These are phyloP conservation scores for Choloepus didactylus DNA, from an alignment of 2,797 vertebrate genomes.

Conservation along the genomic window DNA sequence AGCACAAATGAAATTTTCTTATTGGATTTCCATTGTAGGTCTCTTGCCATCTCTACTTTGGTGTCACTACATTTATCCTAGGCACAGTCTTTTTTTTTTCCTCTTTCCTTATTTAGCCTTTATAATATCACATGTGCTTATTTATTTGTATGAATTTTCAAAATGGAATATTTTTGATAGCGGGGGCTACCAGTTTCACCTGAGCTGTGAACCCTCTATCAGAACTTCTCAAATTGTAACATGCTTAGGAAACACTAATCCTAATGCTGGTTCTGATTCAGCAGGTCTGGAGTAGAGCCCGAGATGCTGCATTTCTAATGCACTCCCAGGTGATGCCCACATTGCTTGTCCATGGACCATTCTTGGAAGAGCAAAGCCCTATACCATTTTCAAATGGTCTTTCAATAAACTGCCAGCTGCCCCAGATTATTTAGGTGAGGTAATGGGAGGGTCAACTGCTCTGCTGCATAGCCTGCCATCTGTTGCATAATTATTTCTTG, in stretches of 20 bases:
- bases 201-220: background rate
- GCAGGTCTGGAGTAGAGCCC: background rate
- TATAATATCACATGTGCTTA: background rate
- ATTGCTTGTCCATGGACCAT: background rate
- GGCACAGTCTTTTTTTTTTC: background rate
- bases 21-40: background rate
- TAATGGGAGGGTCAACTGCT: background rate
- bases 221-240: background rate
- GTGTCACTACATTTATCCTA: background rate
- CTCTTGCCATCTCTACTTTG: background rate
- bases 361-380: conserved; percentile 20
- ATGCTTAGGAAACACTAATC: background rate
- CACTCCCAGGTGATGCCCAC: background rate
- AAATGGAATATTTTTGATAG: background rate
- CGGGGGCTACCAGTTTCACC: background rate
- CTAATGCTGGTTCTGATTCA: background rate
- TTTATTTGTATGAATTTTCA: conserved; percentile 9
- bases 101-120: background rate
- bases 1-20: background rate
- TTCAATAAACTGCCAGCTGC: conserved; percentile 59
- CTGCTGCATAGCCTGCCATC: background rate
- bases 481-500: conserved; percentile 68
- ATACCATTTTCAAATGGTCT: background rate
- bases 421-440: conserved; percentile 24
- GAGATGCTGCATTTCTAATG: background rate